Evolutionary conservation across 2,797 vertebrate species (phyloP).

Genomic region (Pseudocheirus occidentalis): DNA sequence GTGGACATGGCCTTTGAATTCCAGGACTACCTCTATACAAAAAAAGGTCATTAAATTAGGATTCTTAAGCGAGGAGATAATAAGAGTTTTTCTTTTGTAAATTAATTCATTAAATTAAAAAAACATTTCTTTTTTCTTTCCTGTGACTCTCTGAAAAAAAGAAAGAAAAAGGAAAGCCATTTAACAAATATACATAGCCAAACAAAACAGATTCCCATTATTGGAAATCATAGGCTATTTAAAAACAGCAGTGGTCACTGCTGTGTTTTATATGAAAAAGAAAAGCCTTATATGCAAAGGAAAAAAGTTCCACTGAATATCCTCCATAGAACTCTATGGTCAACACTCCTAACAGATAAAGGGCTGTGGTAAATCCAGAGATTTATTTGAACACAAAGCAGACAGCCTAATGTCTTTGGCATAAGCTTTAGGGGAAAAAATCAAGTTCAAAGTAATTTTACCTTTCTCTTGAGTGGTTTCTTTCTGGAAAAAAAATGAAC

Average conservation of each 20-base stretch:
- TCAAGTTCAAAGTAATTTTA: conserved; percentile 60
- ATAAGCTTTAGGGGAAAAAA: conserved; percentile 66
- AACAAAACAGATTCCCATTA: not conserved
- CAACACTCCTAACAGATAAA: conserved; percentile 47
- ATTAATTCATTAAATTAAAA: not conserved
- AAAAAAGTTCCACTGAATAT: conserved; percentile 42
- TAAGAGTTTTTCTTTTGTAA: not conserved
- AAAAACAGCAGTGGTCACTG: conserved; percentile 37
- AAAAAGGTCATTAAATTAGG: not conserved
- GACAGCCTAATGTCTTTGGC: conserved; percentile 42
- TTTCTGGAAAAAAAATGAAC: conserved; percentile 44
- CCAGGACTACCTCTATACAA: not conserved
- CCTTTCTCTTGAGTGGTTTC: conserved; percentile 44
- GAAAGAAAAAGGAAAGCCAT: not conserved
- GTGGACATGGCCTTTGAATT: not conserved
- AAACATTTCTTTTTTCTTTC: not conserved
- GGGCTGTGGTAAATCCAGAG: conserved; percentile 12
- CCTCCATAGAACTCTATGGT: conserved; percentile 18
- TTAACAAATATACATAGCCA: not conserved
- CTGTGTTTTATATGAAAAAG: conserved; percentile 45
- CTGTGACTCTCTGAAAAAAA: not conserved
- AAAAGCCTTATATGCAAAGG: conserved; percentile 19
- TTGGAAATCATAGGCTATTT: conserved; percentile 45
- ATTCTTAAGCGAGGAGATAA: not conserved
- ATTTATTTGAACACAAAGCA: conserved; percentile 49